A percentile compares a stretch with the other conserved stretches of the same genome.
Evolutionary conservation across 2,113 vertebrate genomes (phyloP).

Genomic region (Calyptomena viridis): DNA sequence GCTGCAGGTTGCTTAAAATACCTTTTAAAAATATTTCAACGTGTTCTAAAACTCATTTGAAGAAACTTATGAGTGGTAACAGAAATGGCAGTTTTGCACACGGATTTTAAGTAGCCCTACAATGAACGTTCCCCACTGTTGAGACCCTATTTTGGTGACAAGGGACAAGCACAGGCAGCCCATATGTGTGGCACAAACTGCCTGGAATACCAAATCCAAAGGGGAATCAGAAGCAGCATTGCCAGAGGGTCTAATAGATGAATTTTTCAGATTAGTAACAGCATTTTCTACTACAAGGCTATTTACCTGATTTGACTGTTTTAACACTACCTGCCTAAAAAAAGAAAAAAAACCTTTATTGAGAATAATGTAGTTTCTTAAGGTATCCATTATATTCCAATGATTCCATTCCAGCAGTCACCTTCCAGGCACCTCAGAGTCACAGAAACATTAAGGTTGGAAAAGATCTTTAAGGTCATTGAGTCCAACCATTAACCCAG

Average conservation of each 20-base stretch:
- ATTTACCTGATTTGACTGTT: background rate
- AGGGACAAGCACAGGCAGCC: background rate
- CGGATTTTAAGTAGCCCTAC: background rate
- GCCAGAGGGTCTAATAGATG: background rate
- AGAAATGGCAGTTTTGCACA: background rate
- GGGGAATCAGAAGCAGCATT: background rate
- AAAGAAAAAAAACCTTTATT: background rate
- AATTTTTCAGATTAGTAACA: background rate
- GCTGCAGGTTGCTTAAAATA: background rate
- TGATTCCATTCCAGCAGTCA: background rate
- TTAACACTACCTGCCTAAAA: background rate
- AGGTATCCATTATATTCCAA: background rate
- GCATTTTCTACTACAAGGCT: background rate
- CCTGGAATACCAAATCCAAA: background rate
- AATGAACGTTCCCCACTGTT: background rate
- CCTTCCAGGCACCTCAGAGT: background rate
- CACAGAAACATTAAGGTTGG: background rate
- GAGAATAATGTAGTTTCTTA: background rate
- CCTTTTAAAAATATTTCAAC: background rate
- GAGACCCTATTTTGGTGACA: background rate
- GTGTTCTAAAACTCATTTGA: background rate
- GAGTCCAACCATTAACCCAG: rapidly evolving
- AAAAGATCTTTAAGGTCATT: background rate
- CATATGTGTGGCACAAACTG: background rate
- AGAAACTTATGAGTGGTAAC: background rate